Base-by-base conservation (phyloP, 2,888 invertebrate species). In the Ophioninae sp. region DNA sequence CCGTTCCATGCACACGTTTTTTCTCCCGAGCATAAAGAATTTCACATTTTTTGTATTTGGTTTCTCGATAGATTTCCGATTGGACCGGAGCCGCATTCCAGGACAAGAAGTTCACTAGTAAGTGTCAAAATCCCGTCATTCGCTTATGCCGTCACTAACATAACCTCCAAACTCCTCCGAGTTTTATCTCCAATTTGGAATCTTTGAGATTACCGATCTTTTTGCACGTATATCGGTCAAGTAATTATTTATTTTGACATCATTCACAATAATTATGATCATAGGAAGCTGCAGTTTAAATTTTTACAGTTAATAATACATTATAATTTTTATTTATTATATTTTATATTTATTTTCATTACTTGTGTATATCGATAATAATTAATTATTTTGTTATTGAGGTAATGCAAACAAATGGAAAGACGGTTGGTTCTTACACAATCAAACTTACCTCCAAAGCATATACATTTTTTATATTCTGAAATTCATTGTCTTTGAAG, bases 1-100 rank as follows among this genome's bases (percentile, higher is more conserved):
- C n/a, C 23, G 41, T 13, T 7, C 6, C 23, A n/a, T 39, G n/a
- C 8, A 76, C 6, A 77, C 81, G 68, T 69, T 76, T 82, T 6
- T 74, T 37, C 30, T 30, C 51, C 56, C 13, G 56, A 5, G 2
- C 8, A 8, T 39, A 17, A 44, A 8, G 1, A 64, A 22, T 37
- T 65, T 65, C 8, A 56, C 13, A 75, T 37, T 22, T 41, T 67
- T 67, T 6, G 41, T 81, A 0, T 58, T 79, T 85, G 75, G 87
- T 82, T 77, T 7, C 84, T 85, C 89, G 90, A 59, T 88, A 96
- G 95, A 95, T 96, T 83, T 98, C 99, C 90, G 99, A 99, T 93
- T 99, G 99, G 99, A 99, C 99, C 76, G 97, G 98, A 81, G 96
- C 97, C 6, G 96, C 96, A 0, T 96, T 96, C 89, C 97, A 97